Evolutionary conservation across 2,797 vertebrate species (phyloP).

Genomic region (Pseudomugil gertrudae): DNA sequence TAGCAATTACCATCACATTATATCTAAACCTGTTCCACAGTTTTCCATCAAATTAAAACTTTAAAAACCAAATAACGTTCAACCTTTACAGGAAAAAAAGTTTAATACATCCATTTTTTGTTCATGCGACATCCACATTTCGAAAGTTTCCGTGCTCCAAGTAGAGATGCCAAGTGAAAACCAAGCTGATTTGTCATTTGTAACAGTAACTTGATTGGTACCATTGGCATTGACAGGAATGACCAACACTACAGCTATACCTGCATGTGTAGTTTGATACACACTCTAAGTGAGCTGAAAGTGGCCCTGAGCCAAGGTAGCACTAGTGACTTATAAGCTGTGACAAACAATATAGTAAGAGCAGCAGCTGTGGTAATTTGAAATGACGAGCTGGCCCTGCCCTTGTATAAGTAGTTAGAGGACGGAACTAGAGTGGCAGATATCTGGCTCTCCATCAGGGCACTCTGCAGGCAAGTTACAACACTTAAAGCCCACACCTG

Average conservation of each 20-base stretch:
- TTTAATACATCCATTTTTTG: conserved; percentile 2
- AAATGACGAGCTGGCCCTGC: conserved; percentile 41
- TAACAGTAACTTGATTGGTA: conserved; percentile 4
- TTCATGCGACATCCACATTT: not conserved
- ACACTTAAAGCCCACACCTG: conserved; percentile 21
- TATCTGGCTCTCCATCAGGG: conserved; percentile 46
- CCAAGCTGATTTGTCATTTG: conserved; percentile 7
- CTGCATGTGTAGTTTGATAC: conserved; percentile 49
- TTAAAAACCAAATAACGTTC: conserved; percentile 1
- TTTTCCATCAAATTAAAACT: conserved; percentile 3
- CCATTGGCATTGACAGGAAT: conserved; percentile 30
- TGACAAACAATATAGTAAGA: conserved; percentile 66
- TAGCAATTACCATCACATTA: conserved; percentile 15
- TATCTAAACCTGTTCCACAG: conserved; percentile 9
- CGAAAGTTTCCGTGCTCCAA: not conserved
- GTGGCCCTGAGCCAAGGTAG: conserved; percentile 47
- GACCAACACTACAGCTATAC: conserved; percentile 20
- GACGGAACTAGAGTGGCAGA: conserved; percentile 46
- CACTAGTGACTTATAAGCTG: conserved; percentile 16
- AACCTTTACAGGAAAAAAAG: not conserved
- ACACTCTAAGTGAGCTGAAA: conserved; percentile 40
- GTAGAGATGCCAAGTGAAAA: not conserved
- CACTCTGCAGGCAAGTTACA: conserved; percentile 43
- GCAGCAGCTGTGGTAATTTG: conserved; percentile 46
- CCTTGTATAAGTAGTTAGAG: conserved; percentile 46